phyloP scores from a whole-genome alignment of 2,797 vertebrate genomes.

The Cirrhinus mrigala region DNA sequence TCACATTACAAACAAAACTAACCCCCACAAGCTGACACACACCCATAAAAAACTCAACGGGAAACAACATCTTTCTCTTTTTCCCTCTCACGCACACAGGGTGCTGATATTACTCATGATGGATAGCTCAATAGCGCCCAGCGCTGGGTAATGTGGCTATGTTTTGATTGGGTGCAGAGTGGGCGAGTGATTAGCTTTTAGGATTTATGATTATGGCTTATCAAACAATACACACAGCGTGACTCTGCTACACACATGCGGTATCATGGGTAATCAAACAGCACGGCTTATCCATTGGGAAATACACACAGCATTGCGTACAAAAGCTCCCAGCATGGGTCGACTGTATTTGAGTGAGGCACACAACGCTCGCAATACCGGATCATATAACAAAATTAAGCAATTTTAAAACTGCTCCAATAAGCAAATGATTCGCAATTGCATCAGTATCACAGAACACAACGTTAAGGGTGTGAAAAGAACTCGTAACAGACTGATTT shows the following conservation, averaged over 20 bases:
- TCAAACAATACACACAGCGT: conserved; percentile 69
- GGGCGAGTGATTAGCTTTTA: conserved; percentile 74
- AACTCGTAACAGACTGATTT: not conserved
- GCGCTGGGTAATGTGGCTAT: conserved; percentile 72
- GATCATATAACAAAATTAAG: conserved; percentile 16
- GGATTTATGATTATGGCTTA: conserved; percentile 82
- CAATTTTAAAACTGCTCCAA: conserved; percentile 15
- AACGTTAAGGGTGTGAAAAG: not conserved
- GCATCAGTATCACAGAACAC: not conserved
- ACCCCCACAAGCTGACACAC: conserved; percentile 24
- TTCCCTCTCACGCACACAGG: not conserved
- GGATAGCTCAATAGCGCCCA: conserved; percentile 77
- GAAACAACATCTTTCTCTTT: conserved; percentile 25
- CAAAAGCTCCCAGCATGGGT: conserved; percentile 30
- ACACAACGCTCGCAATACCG: conserved; percentile 3
- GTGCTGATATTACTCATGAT: conserved; percentile 77
- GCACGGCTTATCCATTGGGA: conserved; percentile 31
- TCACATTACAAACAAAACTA: conserved; percentile 57
- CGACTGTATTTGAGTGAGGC: conserved; percentile 21
- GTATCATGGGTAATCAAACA: conserved; percentile 40
- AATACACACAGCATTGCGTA: conserved; percentile 34
- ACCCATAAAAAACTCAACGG: conserved; percentile 58
- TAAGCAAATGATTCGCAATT: not conserved
- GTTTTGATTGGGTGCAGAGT: conserved; percentile 65
- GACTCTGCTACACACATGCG: conserved; percentile 29